Conservation (phyloP, 1,140 invertebrate genomes). For the Anagrus nilaparvatae region DNA sequence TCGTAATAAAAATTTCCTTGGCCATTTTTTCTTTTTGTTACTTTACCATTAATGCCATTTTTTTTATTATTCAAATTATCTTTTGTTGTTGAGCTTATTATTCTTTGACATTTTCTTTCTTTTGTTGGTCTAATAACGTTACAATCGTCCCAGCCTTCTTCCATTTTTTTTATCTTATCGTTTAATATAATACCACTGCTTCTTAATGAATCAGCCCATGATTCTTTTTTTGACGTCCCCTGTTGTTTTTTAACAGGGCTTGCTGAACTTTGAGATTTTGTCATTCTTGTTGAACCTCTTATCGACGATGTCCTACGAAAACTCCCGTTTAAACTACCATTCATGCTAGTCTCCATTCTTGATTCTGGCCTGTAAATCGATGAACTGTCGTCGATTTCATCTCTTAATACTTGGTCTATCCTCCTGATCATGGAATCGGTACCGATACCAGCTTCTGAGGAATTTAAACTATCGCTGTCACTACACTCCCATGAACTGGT, state of each 20-base stretch:
- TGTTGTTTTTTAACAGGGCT: background rate
- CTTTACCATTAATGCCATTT: background rate
- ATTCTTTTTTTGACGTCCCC: constrained; percentile 33
- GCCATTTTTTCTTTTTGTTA: no score
- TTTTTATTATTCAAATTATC: background rate
- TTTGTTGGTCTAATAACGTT: constrained; percentile 26
- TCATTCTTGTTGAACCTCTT: constrained; percentile 1
- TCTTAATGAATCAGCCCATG: constrained; percentile 35
- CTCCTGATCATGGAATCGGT: constrained; percentile 18
- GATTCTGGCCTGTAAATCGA: constrained; percentile 2
- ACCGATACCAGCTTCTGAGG: constrained; percentile 29
- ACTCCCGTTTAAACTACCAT: background rate
- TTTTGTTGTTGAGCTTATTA: constrained; percentile 18
- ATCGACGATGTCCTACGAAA: background rate
- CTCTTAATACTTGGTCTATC: constrained; percentile 20
- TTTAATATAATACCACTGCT: constrained; percentile 19
- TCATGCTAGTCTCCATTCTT: background rate
- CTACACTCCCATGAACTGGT: constrained; percentile 47
- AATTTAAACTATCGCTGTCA: constrained; percentile 45
- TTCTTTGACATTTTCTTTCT: constrained; percentile 33
- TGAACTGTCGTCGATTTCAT: constrained; percentile 19
- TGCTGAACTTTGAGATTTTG: background rate
- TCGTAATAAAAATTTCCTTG: constrained; percentile 17
- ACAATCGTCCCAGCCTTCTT: constrained; percentile 37
- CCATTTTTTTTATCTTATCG: constrained; percentile 30